These are phyloP conservation scores for Phrynocephalus vlangalii DNA, from an alignment of 2,797 vertebrate genomes.

Conservation along the genomic window DNA sequence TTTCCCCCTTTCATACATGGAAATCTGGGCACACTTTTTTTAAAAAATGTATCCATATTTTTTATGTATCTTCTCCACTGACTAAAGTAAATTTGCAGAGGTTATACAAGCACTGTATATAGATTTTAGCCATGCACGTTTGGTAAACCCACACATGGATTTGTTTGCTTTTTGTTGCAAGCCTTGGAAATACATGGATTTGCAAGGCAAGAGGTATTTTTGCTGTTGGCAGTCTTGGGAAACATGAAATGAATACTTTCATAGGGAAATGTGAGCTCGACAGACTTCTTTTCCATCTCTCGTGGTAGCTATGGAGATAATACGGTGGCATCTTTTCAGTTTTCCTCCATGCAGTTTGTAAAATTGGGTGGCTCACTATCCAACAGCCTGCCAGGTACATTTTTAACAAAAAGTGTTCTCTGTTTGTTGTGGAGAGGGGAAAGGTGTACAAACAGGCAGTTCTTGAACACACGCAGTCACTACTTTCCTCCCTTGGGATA, in stretches of 20 bases:
- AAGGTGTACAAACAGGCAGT: background rate
- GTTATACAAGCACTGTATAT: background rate
- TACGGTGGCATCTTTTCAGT: background rate
- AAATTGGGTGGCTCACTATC: background rate
- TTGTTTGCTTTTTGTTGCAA: background rate
- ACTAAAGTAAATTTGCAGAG: too few relatives aligned
- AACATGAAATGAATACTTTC: background rate
- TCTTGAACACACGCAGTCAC: background rate
- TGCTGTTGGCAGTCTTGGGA: background rate
- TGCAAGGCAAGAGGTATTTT: background rate
- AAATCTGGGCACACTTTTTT: too few relatives aligned
- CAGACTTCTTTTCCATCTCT: background rate
- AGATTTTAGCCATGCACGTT: background rate
- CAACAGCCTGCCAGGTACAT: background rate
- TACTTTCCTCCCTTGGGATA: background rate
- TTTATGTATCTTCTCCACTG: too few relatives aligned
- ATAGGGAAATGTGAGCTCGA: background rate
- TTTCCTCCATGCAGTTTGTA: background rate
- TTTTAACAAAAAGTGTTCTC: background rate
- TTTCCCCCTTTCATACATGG: too few relatives aligned
- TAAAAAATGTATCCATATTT: too few relatives aligned
- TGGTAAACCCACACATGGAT: background rate
- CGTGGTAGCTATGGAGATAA: conserved; percentile 10
- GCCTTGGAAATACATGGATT: background rate
- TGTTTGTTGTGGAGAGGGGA: background rate